These are phyloP conservation scores for Brachionus manjavacas DNA, from an alignment of 1,140 invertebrate genomes.

Conservation along the genomic window DNA sequence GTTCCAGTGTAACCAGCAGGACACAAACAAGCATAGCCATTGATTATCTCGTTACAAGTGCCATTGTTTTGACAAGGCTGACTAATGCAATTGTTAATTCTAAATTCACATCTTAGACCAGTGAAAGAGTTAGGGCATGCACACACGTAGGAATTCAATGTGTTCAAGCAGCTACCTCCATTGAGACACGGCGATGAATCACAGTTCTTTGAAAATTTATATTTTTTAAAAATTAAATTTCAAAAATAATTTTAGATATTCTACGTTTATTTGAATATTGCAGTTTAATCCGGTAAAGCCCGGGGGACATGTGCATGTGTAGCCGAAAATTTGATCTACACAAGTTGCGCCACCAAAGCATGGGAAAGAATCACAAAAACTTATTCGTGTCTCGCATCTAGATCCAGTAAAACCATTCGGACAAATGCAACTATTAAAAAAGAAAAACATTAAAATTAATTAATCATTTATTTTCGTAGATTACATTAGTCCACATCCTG, in stretches of 20 bases:
- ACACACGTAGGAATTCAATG: conserved; percentile 61
- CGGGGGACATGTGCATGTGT: conserved; percentile 44
- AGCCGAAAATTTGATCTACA: conserved; percentile 50
- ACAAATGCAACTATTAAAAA: conserved; percentile 42
- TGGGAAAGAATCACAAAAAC: conserved; percentile 12
- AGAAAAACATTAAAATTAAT: background rate
- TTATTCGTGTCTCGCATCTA: conserved; percentile 43
- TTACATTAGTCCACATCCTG: conserved; percentile 26
- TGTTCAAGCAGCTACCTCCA: conserved; percentile 73
- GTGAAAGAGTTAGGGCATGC: conserved; percentile 40
- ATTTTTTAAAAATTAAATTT: background rate
- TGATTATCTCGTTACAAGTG: conserved; percentile 48
- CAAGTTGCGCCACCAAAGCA: conserved; percentile 47
- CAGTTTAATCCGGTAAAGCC: conserved; percentile 45
- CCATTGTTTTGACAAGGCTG: conserved; percentile 48
- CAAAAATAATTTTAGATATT: background rate
- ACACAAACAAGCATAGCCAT: conserved; percentile 46
- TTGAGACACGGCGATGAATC: conserved; percentile 45
- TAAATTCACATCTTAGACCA: conserved; percentile 45
- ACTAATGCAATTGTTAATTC: conserved; percentile 47
- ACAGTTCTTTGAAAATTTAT: background rate
- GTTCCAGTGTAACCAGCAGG: conserved; percentile 19
- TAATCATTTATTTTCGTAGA: background rate
- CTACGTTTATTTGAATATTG: conserved; percentile 14
- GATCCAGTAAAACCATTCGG: conserved; percentile 42